phyloP scores from a whole-genome alignment of 2,113 vertebrate species.

The Eupsittula cactorum region DNA sequence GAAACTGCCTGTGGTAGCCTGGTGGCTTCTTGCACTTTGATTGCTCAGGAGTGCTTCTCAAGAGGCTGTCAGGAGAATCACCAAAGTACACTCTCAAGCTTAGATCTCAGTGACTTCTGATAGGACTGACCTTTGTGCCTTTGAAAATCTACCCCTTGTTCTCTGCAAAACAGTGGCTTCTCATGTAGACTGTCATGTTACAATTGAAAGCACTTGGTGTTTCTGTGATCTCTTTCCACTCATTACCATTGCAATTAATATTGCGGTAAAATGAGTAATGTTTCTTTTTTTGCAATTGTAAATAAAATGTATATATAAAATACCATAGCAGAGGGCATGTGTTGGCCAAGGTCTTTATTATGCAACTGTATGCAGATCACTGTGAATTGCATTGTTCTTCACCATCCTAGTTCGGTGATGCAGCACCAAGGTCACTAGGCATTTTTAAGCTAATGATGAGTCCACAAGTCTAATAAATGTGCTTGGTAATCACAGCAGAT shows the following conservation, averaged over 20 bases:
- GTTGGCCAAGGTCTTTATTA: conserved; percentile 22
- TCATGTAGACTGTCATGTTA: neutral
- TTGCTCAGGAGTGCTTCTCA: neutral
- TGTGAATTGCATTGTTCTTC: neutral
- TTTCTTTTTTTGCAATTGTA: neutral
- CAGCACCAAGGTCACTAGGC: conserved; percentile 41
- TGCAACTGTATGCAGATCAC: conserved; percentile 24
- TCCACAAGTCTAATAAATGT: conserved; percentile 49
- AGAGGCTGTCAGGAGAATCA: neutral
- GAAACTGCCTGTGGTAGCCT: neutral
- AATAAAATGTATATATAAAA: neutral
- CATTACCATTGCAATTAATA: neutral
- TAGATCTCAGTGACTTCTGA: neutral
- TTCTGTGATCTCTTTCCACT: neutral
- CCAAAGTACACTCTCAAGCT: neutral
- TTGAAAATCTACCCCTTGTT: neutral
- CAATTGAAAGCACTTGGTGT: neutral
- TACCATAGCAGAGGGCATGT: neutral
- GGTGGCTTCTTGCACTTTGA: neutral
- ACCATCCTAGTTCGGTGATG: conserved; percentile 11
- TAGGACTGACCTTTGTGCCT: neutral
- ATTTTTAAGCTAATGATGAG: conserved; percentile 14
- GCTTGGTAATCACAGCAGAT: conserved; percentile 37
- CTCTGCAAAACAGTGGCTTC: neutral
- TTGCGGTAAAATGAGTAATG: neutral